Evolutionary conservation across 1,140 invertebrate genomes (phyloP).

Genomic region (Dinoponera quadriceps): DNA sequence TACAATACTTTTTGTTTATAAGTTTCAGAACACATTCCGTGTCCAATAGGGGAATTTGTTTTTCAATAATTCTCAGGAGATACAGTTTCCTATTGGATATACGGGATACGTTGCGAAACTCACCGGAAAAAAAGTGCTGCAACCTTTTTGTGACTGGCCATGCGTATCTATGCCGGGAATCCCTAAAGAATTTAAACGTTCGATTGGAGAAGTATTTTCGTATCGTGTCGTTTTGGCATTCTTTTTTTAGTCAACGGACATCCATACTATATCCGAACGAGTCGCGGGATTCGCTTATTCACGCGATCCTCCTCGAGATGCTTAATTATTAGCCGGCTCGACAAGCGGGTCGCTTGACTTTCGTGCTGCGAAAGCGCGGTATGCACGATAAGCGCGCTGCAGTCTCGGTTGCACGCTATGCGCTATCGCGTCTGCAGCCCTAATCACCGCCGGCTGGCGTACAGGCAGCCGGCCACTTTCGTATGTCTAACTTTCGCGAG

Average conservation of each 20-base stretch:
- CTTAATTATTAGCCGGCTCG: slow-evolving; percentile 18
- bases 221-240: background rate
- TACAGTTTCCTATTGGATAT: too few relatives aligned
- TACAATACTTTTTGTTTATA: too few relatives aligned
- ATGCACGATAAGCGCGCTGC: slow-evolving; percentile 4
- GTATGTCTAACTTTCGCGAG: background rate
- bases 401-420: slow-evolving; percentile 27
- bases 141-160: too few relatives aligned
- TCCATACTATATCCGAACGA: background rate
- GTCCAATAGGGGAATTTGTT: too few relatives aligned
- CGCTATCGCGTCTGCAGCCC: slow-evolving; percentile 10
- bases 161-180: too few relatives aligned
- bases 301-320: slow-evolving; percentile 14
- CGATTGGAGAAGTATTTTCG: too few relatives aligned
- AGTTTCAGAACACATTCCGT: too few relatives aligned
- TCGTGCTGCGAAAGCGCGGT: background rate
- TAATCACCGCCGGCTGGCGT: background rate
- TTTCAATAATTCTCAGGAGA: too few relatives aligned
- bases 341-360: slow-evolving; percentile 14
- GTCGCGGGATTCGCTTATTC: background rate
- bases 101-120: too few relatives aligned
- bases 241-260: background rate
- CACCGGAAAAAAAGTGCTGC: too few relatives aligned
- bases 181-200: too few relatives aligned
- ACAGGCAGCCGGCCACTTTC: background rate